Conservation (phyloP, 2,113 vertebrate species). For the Asarcornis scutulata region DNA sequence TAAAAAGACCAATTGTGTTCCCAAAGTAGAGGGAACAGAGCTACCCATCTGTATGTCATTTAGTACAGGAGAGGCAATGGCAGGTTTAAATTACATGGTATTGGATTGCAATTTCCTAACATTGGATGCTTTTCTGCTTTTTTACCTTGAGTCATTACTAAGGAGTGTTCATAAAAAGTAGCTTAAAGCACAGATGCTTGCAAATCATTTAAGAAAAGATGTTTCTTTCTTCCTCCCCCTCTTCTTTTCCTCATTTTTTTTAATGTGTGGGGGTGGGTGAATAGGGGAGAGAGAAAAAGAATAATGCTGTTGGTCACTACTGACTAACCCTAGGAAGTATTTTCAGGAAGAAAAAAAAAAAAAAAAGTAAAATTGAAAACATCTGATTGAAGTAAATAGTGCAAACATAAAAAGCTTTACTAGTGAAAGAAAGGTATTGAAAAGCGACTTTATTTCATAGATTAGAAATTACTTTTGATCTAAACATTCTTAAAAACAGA, state of each 20-base stretch:
- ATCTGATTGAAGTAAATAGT: constrained; percentile 88
- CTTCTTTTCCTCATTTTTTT: constrained; percentile 59
- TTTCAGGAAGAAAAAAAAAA: constrained; percentile 75
- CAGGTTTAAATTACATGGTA: constrained; percentile 92
- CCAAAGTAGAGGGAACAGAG: constrained; percentile 75
- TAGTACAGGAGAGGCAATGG: constrained; percentile 85
- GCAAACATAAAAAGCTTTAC: constrained; percentile 81
- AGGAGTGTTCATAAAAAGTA: constrained; percentile 85
- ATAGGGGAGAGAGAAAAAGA: constrained; percentile 61
- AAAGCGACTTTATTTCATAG: constrained; percentile 81
- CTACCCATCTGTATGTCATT: constrained; percentile 90
- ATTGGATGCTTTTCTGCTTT: constrained; percentile 84
- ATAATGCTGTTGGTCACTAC: constrained; percentile 76
- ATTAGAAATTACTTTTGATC: constrained; percentile 88
- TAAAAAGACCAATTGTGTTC: constrained; percentile 85
- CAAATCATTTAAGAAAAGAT: constrained; percentile 83
- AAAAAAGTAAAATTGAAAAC: constrained; percentile 84
- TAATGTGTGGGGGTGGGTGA: constrained; percentile 43
- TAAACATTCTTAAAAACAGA: constrained; percentile 82
- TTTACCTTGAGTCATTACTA: constrained; percentile 86
- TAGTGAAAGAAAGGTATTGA: constrained; percentile 83
- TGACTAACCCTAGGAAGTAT: constrained; percentile 78
- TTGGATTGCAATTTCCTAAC: constrained; percentile 90
- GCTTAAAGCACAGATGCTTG: constrained; percentile 84
- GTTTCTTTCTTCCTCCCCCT: constrained; percentile 74